A percentile compares a stretch with the other conserved stretches of the same genome.
phyloP scores from a whole-genome alignment of 2,797 vertebrate genomes.

The Rhodeus uyekii region DNA sequence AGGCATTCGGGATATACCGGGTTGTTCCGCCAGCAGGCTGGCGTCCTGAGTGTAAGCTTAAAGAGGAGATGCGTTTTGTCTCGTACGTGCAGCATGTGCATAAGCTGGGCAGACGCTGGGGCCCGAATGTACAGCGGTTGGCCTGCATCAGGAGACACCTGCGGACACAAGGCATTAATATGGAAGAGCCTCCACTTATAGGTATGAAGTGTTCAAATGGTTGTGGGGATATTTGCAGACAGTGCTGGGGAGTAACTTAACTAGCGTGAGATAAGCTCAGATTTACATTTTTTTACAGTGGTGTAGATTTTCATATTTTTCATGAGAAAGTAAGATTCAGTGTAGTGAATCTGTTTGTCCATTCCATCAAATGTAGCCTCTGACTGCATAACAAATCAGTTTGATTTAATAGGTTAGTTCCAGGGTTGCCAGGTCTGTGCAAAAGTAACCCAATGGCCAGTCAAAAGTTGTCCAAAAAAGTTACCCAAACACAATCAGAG shows the following conservation, averaged over 20 bases:
- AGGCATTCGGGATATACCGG: slow-evolving; percentile 91
- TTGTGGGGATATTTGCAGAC: not conserved
- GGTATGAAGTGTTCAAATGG: slow-evolving; percentile 69
- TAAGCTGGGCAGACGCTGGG: slow-evolving; percentile 98
- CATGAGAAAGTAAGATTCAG: not conserved
- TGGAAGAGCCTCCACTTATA: slow-evolving; percentile 99
- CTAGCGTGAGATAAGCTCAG: not conserved
- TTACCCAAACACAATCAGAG: too few species aligned
- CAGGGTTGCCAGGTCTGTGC: too few species aligned
- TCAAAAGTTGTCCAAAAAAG: too few species aligned
- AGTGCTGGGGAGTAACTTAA: not conserved
- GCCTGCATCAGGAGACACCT: slow-evolving; percentile 99
- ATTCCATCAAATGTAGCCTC: not conserved
- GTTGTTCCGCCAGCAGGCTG: slow-evolving; percentile 93
- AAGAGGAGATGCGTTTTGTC: slow-evolving; percentile 99
- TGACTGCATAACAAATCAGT: not conserved
- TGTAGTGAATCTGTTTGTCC: not conserved
- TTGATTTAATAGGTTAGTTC: not conserved
- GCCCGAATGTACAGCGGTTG: slow-evolving; percentile 96
- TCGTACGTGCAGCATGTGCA: slow-evolving; percentile 99
- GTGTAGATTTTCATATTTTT: not conserved
- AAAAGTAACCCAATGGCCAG: too few species aligned
- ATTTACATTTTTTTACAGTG: not conserved
- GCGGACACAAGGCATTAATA: slow-evolving; percentile 99
- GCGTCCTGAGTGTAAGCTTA: slow-evolving; percentile 98